Conservation (phyloP, 2,113 vertebrate species). For the Gymnocephalus cernua region DNA sequence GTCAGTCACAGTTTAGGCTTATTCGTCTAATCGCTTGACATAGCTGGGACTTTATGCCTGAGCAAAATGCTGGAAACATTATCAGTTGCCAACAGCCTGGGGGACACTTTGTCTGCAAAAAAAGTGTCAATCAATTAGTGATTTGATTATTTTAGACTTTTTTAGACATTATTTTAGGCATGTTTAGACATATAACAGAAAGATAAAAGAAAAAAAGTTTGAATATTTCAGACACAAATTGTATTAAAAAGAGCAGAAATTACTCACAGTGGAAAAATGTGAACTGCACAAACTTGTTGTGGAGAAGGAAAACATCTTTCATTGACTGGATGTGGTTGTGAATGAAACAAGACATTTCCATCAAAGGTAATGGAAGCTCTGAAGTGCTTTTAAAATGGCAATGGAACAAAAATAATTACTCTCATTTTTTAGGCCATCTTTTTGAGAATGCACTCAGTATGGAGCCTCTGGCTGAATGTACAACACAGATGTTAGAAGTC, state of each 20-base stretch:
- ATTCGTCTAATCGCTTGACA: constrained; percentile 39
- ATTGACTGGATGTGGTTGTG: constrained; percentile 34
- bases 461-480: constrained; percentile 24
- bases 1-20: constrained; percentile 47
- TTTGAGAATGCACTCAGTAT: constrained; percentile 26
- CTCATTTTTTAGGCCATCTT: constrained; percentile 1
- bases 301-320: constrained; percentile 17
- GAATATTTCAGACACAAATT: not conserved
- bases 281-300: not conserved
- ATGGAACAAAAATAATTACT: constrained; percentile 45
- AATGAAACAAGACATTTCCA: constrained; percentile 51
- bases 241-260: not conserved
- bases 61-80: constrained; percentile 24
- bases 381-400: constrained; percentile 59
- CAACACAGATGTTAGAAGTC: constrained; percentile 39
- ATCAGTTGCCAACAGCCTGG: constrained; percentile 4
- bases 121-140: not conserved
- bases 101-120: not conserved
- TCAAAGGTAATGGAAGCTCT: constrained; percentile 60
- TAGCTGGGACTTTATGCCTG: constrained; percentile 37
- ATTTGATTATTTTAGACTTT: constrained; percentile 1
- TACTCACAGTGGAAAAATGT: not conserved
- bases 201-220: not conserved
- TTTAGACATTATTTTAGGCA: not conserved
- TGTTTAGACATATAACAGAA: not conserved